Conservation (phyloP, 2,797 vertebrate species). For the Chiroxiphia lanceolata region DNA sequence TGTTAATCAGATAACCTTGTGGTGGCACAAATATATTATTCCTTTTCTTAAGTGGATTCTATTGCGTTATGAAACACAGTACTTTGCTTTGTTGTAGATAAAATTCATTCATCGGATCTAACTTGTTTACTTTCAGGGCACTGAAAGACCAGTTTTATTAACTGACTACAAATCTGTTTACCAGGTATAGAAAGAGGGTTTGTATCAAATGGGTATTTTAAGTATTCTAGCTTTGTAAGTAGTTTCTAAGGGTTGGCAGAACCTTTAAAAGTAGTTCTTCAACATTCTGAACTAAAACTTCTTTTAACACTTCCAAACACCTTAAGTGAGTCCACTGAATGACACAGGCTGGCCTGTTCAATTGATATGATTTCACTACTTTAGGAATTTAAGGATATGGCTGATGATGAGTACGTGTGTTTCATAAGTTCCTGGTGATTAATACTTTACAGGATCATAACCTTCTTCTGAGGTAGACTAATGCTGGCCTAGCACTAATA, state of each 20-base stretch:
- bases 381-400: background rate
- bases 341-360: background rate
- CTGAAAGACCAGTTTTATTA: background rate
- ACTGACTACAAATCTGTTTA: background rate
- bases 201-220: background rate
- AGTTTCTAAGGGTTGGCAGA: background rate
- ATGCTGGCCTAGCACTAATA: background rate
- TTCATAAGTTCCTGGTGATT: background rate
- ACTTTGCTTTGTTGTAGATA: slow-evolving; percentile 11
- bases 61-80: slow-evolving; percentile 34
- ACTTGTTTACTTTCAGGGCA: slow-evolving; percentile 5
- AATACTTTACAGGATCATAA: background rate
- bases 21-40: slow-evolving; percentile 41
- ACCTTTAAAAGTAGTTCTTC: background rate
- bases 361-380: background rate
- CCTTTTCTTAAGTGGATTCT: slow-evolving; percentile 44
- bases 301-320: background rate
- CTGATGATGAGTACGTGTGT: fast-evolving
- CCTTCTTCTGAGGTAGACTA: background rate
- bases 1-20: slow-evolving; percentile 53
- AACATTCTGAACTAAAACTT: background rate
- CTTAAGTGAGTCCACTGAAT: background rate
- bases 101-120: slow-evolving; percentile 39
- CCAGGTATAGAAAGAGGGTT: background rate
- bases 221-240: background rate